These are phyloP conservation scores for Eueides isabella DNA, from an alignment of 1,140 invertebrate species.

Conservation along the genomic window DNA sequence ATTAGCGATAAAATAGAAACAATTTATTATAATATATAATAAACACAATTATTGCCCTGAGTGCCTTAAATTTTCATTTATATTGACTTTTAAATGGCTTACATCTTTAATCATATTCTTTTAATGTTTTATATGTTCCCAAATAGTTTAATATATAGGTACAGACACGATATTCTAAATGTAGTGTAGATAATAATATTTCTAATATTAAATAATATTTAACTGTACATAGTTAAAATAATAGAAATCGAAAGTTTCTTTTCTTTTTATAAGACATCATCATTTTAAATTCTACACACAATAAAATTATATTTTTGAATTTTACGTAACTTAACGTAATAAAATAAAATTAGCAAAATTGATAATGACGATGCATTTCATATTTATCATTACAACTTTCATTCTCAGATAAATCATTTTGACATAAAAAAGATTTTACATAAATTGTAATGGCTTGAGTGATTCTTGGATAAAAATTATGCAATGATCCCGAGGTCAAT, in stretches of 20 bases:
- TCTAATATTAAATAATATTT: too few species aligned
- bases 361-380: background rate
- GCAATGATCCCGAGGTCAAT: constrained; percentile 62
- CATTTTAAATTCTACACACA: background rate
- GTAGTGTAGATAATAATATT: too few species aligned
- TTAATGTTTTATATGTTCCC: too few species aligned
- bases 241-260: background rate
- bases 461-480: constrained; percentile 32
- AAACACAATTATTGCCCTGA: too few species aligned
- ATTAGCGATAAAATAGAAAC: too few species aligned
- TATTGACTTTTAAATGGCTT: too few species aligned
- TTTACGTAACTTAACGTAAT: background rate
- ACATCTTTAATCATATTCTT: too few species aligned
- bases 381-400: background rate
- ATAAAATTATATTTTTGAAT: background rate
- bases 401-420: background rate
- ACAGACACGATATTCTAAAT: too few species aligned
- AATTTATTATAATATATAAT: too few species aligned
- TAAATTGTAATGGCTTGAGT: background rate
- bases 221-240: background rate
- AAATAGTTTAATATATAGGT: too few species aligned
- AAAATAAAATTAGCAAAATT: background rate
- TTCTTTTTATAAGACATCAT: background rate
- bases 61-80: too few species aligned
- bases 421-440: background rate